phyloP scores from a whole-genome alignment of 2,888 invertebrate genomes.

The Reticulitermes lucifugus region DNA sequence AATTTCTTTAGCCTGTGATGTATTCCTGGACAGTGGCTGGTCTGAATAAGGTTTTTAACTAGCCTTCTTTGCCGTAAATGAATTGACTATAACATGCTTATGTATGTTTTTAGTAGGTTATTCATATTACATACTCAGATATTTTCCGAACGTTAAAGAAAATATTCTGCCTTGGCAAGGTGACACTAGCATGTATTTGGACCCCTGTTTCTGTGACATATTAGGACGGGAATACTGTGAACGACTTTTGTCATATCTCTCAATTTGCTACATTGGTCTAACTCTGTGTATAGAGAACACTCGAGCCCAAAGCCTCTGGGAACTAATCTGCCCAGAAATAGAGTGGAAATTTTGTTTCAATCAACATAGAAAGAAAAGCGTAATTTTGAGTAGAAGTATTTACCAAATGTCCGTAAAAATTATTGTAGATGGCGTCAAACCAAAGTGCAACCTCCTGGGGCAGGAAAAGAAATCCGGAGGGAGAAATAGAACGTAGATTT shows the following conservation, averaged over 20 bases:
- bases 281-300: not conserved
- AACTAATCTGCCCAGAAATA: not conserved
- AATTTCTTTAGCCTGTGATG: too few species aligned
- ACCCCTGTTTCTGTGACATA: too few species aligned
- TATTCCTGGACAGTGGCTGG: too few species aligned
- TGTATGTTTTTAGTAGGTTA: too few species aligned
- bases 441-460: not conserved
- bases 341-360: not conserved
- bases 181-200: too few species aligned
- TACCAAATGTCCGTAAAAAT: conserved; percentile 1
- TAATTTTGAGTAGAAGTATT: not conserved
- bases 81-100: too few species aligned
- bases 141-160: too few species aligned
- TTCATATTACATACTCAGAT: too few species aligned
- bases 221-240: too few species aligned
- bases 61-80: too few species aligned
- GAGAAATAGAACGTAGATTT: conserved; percentile 27
- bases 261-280: not conserved
- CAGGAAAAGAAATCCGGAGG: conserved; percentile 5
- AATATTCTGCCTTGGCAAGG: too few species aligned
- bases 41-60: too few species aligned
- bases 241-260: not conserved
- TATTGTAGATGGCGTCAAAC: conserved; percentile 20
- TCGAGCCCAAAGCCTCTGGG: not conserved
- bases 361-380: not conserved